Conservation (phyloP, 2,113 vertebrate genomes). For the Cnemophilus loriae region DNA sequence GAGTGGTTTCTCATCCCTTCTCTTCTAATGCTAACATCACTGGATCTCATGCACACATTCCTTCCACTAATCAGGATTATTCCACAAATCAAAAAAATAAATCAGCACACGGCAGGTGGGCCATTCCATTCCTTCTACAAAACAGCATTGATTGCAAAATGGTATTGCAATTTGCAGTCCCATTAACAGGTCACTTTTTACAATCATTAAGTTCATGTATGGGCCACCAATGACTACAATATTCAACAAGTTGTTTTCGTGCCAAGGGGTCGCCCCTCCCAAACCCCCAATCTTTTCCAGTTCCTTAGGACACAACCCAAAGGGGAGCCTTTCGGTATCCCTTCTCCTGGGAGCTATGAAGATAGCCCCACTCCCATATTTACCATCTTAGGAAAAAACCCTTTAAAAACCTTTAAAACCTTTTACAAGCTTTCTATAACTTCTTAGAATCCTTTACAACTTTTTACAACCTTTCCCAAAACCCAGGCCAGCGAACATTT, state of each 20-base stretch:
- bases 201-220: background rate
- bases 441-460: background rate
- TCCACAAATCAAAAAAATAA: background rate
- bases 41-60: background rate
- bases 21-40: background rate
- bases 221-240: background rate
- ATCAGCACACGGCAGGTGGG: accelerated
- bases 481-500: background rate
- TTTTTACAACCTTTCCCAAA: background rate
- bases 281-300: background rate
- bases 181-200: background rate
- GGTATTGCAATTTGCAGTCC: background rate
- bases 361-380: background rate
- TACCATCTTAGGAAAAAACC: background rate
- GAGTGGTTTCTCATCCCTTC: background rate
- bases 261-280: background rate
- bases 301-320: background rate
- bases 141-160: background rate
- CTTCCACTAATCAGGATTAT: background rate
- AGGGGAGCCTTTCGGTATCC: background rate
- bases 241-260: background rate
- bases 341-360: background rate
- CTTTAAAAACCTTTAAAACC: background rate
- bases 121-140: background rate
- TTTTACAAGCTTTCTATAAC: background rate